Conservation (phyloP, 2,888 invertebrate genomes). For the Itoplectis maculator region DNA sequence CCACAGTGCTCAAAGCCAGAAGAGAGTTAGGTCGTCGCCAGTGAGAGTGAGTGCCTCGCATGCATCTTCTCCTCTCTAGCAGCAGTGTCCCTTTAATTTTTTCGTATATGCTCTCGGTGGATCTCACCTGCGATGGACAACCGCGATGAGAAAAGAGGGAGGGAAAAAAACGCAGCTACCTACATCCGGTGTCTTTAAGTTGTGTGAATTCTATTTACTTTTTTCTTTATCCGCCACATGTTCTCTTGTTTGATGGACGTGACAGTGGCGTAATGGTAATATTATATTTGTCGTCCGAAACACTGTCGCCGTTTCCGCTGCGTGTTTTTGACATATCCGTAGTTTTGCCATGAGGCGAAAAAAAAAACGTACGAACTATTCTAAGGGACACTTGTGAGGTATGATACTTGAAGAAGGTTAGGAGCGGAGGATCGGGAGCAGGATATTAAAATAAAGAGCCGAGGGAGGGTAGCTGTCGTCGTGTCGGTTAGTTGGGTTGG, state of each 20-base stretch:
- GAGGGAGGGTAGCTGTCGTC: slow-evolving; percentile 37
- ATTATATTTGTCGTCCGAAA: no score
- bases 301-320: no score
- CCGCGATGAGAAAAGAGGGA: slow-evolving; percentile 11
- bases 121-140: no score
- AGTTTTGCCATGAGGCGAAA: neutral
- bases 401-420: slow-evolving; percentile 30
- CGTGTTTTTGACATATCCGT: neutral
- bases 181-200: no score
- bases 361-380: slow-evolving; percentile 49
- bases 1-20: slow-evolving; percentile 33
- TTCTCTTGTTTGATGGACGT: no score
- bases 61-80: neutral
- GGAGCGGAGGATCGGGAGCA: slow-evolving; percentile 49
- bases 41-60: slow-evolving; percentile 55
- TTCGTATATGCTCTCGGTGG: slow-evolving; percentile 10
- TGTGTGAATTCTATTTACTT: no score
- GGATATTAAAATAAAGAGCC: slow-evolving; percentile 74
- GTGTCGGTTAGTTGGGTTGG: neutral
- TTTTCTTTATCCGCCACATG: no score
- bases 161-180: neutral
- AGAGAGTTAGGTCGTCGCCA: slow-evolving; percentile 50
- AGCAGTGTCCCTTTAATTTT: slow-evolving; percentile 33
- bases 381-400: slow-evolving; percentile 25
- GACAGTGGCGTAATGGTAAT: no score